Evolutionary conservation across 53 echinoderm and acorn worm genomes (phyloP).

Genomic region (Stichopus horrens): DNA sequence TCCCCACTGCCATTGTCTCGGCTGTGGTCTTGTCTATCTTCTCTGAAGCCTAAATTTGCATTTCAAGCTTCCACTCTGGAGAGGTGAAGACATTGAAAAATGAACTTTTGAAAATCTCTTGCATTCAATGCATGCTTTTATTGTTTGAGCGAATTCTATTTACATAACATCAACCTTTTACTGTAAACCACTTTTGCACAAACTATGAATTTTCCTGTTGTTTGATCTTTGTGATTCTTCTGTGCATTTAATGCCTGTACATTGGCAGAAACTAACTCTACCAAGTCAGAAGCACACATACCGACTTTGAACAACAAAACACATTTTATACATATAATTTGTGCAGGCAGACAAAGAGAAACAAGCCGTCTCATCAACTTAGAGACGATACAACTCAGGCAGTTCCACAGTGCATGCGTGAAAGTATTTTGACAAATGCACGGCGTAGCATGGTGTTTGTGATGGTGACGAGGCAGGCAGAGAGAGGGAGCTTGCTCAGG

Average conservation of each 20-base stretch:
- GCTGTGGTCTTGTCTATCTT: no score
- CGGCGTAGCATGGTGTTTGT: constrained; percentile 19
- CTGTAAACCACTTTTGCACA: no score
- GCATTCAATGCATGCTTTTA: no score
- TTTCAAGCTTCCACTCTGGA: no score
- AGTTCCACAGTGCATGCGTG: constrained; percentile 22
- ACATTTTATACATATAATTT: not conserved
- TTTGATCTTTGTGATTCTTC: not conserved
- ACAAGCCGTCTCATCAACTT: not conserved
- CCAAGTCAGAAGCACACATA: not conserved
- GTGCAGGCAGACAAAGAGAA: not conserved
- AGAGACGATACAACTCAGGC: constrained; percentile 1
- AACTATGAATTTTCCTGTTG: not conserved
- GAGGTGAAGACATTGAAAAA: no score
- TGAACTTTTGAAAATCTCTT: no score
- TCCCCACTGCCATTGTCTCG: no score
- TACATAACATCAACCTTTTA: no score
- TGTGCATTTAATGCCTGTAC: not conserved
- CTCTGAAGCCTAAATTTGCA: no score
- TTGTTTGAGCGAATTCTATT: no score
- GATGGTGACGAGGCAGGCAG: constrained; percentile 14
- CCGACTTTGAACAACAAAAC: not conserved
- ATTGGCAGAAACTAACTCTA: not conserved
- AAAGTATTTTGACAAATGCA: constrained; percentile 14
- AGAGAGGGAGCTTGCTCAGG: not conserved